Evolutionary conservation across 2,888 invertebrate species (phyloP), one percentile per base, ranked within the genome.

Genomic region (Ochropleura leucogaster): DNA sequence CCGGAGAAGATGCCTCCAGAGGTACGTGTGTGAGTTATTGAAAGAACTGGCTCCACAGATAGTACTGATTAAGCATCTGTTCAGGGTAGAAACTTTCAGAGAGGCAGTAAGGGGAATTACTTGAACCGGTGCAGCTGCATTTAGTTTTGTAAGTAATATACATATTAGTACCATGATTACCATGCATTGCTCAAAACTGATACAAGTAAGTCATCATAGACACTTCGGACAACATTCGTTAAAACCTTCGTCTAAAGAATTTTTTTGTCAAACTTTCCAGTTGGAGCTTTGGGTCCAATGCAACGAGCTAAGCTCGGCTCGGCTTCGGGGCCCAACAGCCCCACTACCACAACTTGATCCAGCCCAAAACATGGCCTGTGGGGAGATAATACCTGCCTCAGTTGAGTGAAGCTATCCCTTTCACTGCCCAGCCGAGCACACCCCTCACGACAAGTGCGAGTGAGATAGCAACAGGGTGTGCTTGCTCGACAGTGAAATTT

Each of bases 221-320:
- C 55, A 40, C 0, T n/a, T 42, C 7, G 12, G 20, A 53, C 3
- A n/a, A 14, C 4, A 46, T 10, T 20, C 7, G 1, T 30, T 12
- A 14, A 49, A n/a, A 30, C 4, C 12, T 40, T 53, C 0, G 10
- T n/a, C 7, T 72, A 42, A 68, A 2, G 14, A 0, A 4, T 49
- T 76, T 69, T 60, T 0, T 59, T 10, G 14, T 60, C 9, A 8
- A n/a, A 55, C 0, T 62, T 95, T 94, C 12, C 92, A 96, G 96
- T 88, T 96, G 92, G 96, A 96, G 70, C 92, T 96, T 0, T 96
- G 96, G 96, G 96, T 96, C 60, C 96, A 96, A 83, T 95, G 96
- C 84, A 96, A 96, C 84, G 96, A 96, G 65, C 77, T 96, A 9
- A 96, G 96, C 68, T 96, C 96, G 0, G 96, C 96, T 7, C 93